Conservation (phyloP, 2,113 vertebrate genomes). For the Zootoca vivipara region DNA sequence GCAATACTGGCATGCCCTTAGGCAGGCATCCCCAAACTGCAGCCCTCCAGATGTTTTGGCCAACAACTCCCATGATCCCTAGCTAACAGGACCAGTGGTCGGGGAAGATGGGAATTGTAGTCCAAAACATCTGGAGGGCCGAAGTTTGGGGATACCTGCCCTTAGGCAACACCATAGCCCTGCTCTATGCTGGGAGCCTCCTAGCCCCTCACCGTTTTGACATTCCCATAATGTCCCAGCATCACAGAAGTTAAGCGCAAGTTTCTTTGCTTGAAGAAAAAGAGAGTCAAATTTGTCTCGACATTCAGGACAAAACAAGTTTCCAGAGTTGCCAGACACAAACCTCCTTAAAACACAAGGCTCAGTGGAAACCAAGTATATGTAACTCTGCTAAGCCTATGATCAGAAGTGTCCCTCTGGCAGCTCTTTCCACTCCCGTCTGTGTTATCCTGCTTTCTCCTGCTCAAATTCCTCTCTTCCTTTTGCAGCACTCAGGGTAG, state of each 20-base stretch:
- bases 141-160: too few relatives aligned
- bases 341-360: not conserved
- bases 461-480: too few relatives aligned
- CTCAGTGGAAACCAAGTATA: not conserved
- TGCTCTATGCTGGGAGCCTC: not conserved
- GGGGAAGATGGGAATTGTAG: too few relatives aligned
- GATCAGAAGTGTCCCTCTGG: not conserved
- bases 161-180: too few relatives aligned
- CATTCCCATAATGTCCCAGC: not conserved
- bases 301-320: not conserved
- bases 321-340: not conserved
- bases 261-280: not conserved
- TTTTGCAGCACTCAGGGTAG: too few relatives aligned
- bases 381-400: not conserved
- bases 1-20: too few relatives aligned
- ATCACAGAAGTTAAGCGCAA: constrained; percentile 6
- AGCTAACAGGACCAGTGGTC: too few relatives aligned
- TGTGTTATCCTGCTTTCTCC: too few relatives aligned
- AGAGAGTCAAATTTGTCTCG: not conserved
- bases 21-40: too few relatives aligned
- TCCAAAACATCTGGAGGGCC: too few relatives aligned
- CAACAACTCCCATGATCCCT: too few relatives aligned
- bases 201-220: not conserved
- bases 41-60: too few relatives aligned
- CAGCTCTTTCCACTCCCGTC: not conserved